Percentiles rank a stretch among this genome's conserved stretches.
Evolutionary conservation across 2,888 invertebrate species (phyloP).

Genomic region (Timema podura): DNA sequence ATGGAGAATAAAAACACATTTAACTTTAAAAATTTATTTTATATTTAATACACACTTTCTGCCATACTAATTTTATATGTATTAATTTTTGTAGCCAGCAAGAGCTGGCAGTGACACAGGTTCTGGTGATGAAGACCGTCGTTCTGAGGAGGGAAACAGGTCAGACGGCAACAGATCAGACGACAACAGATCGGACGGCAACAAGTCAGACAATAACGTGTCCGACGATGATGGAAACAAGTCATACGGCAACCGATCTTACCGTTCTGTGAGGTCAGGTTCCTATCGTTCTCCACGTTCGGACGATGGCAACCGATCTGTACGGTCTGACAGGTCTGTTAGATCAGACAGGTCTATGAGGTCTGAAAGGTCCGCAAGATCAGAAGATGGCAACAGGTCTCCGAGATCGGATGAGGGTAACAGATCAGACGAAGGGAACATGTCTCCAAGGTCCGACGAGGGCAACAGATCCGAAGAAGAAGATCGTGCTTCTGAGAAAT

Average conservation of each 20-base stretch:
- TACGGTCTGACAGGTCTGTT: not conserved
- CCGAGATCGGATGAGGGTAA: conserved; percentile 12
- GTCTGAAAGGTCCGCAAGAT: conserved; percentile 1
- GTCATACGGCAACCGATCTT: no score
- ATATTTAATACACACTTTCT: conserved; percentile 28
- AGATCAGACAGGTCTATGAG: not conserved
- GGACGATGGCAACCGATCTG: no score
- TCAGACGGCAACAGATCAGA: conserved; percentile 16
- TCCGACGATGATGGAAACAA: no score
- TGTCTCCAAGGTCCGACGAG: conserved; percentile 11
- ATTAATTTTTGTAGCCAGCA: conserved; percentile 34
- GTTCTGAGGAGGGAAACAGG: conserved; percentile 35
- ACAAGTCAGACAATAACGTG: conserved; percentile 5
- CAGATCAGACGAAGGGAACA: conserved; percentile 20
- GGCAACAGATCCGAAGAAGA: conserved; percentile 17
- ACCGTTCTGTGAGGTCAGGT: no score
- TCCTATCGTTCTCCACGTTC: no score
- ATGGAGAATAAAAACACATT: no score
- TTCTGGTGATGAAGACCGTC: conserved; percentile 44
- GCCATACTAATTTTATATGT: not conserved
- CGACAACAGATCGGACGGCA: conserved; percentile 13
- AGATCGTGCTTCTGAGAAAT: conserved; percentile 5
- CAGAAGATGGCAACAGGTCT: conserved; percentile 16
- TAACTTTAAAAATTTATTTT: no score
- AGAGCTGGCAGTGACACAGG: conserved; percentile 38